Conservation (phyloP, 2,113 vertebrate genomes). For the Chaetops frenatus region DNA sequence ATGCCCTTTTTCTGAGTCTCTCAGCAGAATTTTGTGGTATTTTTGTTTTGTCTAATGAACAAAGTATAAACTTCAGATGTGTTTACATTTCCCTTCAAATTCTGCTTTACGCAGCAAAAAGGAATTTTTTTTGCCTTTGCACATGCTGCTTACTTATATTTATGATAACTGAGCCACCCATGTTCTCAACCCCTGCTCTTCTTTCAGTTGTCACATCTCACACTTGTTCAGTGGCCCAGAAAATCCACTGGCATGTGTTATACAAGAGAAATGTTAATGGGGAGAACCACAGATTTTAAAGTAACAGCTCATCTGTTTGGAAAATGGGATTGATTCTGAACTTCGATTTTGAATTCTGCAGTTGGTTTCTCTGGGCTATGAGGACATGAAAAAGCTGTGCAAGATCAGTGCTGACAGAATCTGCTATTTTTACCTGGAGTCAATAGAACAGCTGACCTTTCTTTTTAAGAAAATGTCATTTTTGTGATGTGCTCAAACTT, state of each 20-base stretch:
- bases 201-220: background rate
- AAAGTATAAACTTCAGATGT: background rate
- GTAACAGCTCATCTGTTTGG: background rate
- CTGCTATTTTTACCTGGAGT: conserved; percentile 64
- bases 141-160: background rate
- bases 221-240: background rate
- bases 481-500: conserved; percentile 9
- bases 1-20: background rate
- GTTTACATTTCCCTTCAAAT: background rate
- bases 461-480: conserved; percentile 55
- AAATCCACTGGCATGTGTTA: background rate
- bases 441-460: conserved; percentile 30
- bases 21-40: background rate
- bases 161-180: background rate
- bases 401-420: conserved; percentile 15
- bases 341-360: background rate
- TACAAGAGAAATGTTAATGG: background rate
- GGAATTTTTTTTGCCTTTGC: background rate
- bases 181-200: background rate
- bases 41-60: conserved; percentile 17
- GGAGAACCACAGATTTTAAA: background rate
- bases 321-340: background rate
- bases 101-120: background rate
- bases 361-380: background rate
- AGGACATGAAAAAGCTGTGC: conserved; percentile 11